Evolutionary conservation across 1,140 invertebrate species (phyloP), one percentile per base, ranked within the genome.

Genomic region (Streblospio benedicti): DNA sequence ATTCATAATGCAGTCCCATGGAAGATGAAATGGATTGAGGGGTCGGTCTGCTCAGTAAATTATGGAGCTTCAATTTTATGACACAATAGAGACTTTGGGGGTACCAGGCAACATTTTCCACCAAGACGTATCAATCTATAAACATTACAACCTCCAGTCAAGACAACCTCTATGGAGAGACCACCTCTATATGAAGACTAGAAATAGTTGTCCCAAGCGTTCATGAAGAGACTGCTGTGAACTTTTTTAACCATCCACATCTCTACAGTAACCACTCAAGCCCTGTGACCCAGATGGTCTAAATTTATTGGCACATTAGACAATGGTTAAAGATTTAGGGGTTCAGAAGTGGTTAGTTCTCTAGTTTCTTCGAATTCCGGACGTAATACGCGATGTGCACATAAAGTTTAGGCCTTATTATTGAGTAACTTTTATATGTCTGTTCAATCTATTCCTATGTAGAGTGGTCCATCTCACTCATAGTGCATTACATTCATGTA

Each of bases 161-260:
- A 18, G 65, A 59, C 62, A 72, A 64, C 32, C 71, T 53, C 20
- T 71, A 65, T 27, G 72, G 45, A 16, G 59, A 38, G 54, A 66
- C 62, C 43, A 73, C 57, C 9, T 70, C 69, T 18, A 71, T 55
- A 20, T 70, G 65, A 31, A 71, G n/a, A n/a, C n/a, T n/a, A n/a
- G n/a, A n/a, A n/a, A n/a, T n/a, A n/a, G n/a, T n/a, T n/a, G n/a
- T n/a, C n/a, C n/a, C n/a, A n/a, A n/a, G n/a, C n/a, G n/a, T n/a
- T n/a, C n/a, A n/a, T n/a, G n/a, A n/a, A n/a, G n/a, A n/a, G n/a
- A n/a, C n/a, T n/a, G n/a, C n/a, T n/a, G n/a, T n/a, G n/a, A n/a
- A n/a, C n/a, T n/a, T n/a, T n/a, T n/a, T n/a, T n/a, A n/a, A n/a
- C n/a, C 65, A 20, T 69, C 71, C n/a, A 56, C 57, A 16, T 60